A percentile compares a stretch with the other conserved stretches of the same genome.
These are phyloP conservation scores for Drosophila buzzatii DNA, from an alignment of 2,888 invertebrate genomes.

Conservation along the genomic window DNA sequence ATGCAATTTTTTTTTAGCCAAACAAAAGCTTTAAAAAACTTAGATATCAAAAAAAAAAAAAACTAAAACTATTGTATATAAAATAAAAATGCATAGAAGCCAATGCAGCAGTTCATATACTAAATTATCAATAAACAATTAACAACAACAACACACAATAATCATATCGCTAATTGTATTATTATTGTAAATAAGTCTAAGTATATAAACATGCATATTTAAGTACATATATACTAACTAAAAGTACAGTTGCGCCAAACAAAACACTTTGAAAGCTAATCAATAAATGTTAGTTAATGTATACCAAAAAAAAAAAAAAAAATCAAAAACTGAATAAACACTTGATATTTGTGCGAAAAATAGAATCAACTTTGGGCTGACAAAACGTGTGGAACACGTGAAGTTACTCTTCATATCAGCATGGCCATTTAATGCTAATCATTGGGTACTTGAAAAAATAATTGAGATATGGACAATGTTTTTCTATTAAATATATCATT, in stretches of 20 bases:
- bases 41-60: neutral
- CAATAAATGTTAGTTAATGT: slow-evolving; percentile 68
- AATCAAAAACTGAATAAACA: slow-evolving; percentile 40
- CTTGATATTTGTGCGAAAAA: slow-evolving; percentile 56
- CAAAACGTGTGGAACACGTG: slow-evolving; percentile 68
- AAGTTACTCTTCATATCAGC: slow-evolving; percentile 3
- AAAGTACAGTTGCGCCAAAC: slow-evolving; percentile 60
- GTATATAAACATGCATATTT: slow-evolving; percentile 10
- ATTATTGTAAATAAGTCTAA: slow-evolving; percentile 47
- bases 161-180: slow-evolving; percentile 56
- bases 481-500: neutral
- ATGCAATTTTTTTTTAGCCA: slow-evolving; percentile 8
- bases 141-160: slow-evolving; percentile 29
- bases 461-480: neutral
- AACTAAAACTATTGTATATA: slow-evolving; percentile 26
- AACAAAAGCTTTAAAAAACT: slow-evolving; percentile 54
- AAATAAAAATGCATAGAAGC: neutral
- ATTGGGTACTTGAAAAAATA: slow-evolving; percentile 17
- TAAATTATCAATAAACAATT: neutral
- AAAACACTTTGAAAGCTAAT: slow-evolving; percentile 43
- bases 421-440: slow-evolving; percentile 21
- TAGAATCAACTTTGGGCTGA: slow-evolving; percentile 8
- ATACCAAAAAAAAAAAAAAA: slow-evolving; percentile 32
- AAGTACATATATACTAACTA: slow-evolving; percentile 7
- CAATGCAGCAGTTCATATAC: slow-evolving; percentile 15